phyloP scores from a whole-genome alignment of 2,113 vertebrate species.

The Cercocebus atys region DNA sequence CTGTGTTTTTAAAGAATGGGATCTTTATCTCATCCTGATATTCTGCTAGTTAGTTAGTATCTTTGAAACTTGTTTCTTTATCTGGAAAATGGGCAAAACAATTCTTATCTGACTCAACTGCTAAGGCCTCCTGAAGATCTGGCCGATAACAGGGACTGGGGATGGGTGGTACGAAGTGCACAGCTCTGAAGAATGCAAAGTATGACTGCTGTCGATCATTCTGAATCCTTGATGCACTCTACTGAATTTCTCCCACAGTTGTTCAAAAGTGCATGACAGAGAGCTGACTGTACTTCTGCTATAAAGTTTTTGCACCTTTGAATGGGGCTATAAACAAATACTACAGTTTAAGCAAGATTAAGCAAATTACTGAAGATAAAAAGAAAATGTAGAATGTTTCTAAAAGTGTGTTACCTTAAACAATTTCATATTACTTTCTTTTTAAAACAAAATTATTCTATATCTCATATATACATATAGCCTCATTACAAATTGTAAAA shows the following conservation, averaged over 20 bases:
- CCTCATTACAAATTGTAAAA: slow-evolving; percentile 52
- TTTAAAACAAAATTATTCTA: background rate
- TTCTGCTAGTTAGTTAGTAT: background rate
- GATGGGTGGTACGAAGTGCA: background rate
- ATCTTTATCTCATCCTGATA: background rate
- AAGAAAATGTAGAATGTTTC: background rate
- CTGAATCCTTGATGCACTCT: background rate
- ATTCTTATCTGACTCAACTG: background rate
- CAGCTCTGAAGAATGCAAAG: background rate
- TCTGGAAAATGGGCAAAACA: background rate
- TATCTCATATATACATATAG: background rate
- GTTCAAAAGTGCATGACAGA: background rate
- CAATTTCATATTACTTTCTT: background rate
- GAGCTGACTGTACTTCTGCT: background rate
- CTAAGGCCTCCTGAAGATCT: background rate
- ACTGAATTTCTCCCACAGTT: background rate
- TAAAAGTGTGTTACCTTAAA: background rate
- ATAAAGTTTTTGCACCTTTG: background rate
- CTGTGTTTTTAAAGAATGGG: background rate
- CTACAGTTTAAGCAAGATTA: background rate
- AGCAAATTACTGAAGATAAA: background rate
- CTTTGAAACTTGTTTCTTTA: background rate
- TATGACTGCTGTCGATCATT: background rate
- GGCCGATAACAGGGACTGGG: background rate
- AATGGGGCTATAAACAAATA: background rate